phyloP scores from a whole-genome alignment of 2,113 vertebrate genomes.

The Pao palembangensis region DNA sequence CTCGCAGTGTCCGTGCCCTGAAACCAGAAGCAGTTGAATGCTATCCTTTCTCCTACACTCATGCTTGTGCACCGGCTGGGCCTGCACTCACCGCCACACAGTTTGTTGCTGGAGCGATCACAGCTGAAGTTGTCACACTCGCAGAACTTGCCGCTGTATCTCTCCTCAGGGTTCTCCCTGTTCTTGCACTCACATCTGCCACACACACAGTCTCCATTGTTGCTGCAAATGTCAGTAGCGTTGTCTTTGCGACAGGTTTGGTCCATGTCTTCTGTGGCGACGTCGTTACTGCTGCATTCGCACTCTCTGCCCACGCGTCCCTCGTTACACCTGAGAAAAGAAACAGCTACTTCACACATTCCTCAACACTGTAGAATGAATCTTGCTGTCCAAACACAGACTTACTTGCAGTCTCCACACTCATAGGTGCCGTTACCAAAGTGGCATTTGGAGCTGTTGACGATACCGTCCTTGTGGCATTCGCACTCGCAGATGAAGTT shows the following conservation, averaged over 20 bases:
- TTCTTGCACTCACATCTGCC: slow-evolving; percentile 95
- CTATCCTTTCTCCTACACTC: neutral
- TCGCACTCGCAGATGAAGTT: slow-evolving; percentile 92
- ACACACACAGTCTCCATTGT: slow-evolving; percentile 96
- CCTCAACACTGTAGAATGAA: neutral
- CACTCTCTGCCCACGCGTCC: slow-evolving; percentile 89
- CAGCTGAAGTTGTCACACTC: slow-evolving; percentile 99
- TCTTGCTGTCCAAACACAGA: neutral
- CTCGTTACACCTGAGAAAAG: slow-evolving; percentile 83
- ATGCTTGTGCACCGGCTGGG: rapidly evolving
- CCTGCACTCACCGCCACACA: slow-evolving; percentile 86
- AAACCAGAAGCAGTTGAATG: neutral
- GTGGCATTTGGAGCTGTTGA: slow-evolving; percentile 79
- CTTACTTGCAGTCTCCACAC: slow-evolving; percentile 95
- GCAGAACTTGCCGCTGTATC: slow-evolving; percentile 92
- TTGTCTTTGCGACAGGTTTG: slow-evolving; percentile 93
- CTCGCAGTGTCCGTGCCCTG: slow-evolving; percentile 89
- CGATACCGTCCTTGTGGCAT: slow-evolving; percentile 79
- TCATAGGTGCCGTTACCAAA: slow-evolving; percentile 91
- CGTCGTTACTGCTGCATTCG: slow-evolving; percentile 95
- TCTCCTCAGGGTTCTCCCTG: slow-evolving; percentile 88
- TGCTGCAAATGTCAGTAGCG: slow-evolving; percentile 92
- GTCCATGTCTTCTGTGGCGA: slow-evolving; percentile 94
- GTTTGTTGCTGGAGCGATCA: slow-evolving; percentile 89
- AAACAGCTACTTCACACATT: neutral